Percentiles rank a stretch among this genome's conserved stretches.
These are phyloP conservation scores for Melospiza melodia DNA, from an alignment of 2,113 vertebrate genomes.

Conservation along the genomic window DNA sequence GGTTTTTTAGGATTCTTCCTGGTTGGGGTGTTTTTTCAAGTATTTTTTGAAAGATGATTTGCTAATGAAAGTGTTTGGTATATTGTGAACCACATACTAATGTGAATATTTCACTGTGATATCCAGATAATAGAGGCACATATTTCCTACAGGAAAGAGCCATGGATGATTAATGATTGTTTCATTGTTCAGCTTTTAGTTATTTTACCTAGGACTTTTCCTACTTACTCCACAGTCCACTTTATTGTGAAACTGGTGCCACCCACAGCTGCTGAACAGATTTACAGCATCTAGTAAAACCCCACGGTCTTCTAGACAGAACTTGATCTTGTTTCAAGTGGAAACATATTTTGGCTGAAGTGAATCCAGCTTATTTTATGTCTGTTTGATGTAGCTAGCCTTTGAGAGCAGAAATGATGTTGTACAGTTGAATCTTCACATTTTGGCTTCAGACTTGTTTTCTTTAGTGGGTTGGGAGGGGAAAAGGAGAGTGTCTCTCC, in stretches of 20 bases:
- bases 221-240: constrained; percentile 31
- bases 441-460: constrained; percentile 71
- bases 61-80: constrained; percentile 7
- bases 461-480: constrained; percentile 61
- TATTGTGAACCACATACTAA: constrained; percentile 23
- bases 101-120: constrained; percentile 13
- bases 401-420: constrained; percentile 55
- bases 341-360: constrained; percentile 61
- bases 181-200: constrained; percentile 73
- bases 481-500: constrained; percentile 71
- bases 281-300: constrained; percentile 60
- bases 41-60: background rate
- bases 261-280: constrained; percentile 65
- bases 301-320: constrained; percentile 34
- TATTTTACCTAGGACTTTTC: constrained; percentile 69
- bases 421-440: constrained; percentile 44
- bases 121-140: constrained; percentile 46
- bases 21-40: background rate
- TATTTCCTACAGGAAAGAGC: constrained; percentile 76
- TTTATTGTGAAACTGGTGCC: constrained; percentile 59
- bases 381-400: constrained; percentile 54
- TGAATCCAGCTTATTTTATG: constrained; percentile 42
- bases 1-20: background rate
- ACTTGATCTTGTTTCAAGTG: constrained; percentile 60
- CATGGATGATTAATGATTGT: constrained; percentile 69